Percentiles rank a stretch among this genome's conserved stretches.
Evolutionary conservation across 2,113 vertebrate genomes (phyloP).

Genomic region (Tyrannus savana): DNA sequence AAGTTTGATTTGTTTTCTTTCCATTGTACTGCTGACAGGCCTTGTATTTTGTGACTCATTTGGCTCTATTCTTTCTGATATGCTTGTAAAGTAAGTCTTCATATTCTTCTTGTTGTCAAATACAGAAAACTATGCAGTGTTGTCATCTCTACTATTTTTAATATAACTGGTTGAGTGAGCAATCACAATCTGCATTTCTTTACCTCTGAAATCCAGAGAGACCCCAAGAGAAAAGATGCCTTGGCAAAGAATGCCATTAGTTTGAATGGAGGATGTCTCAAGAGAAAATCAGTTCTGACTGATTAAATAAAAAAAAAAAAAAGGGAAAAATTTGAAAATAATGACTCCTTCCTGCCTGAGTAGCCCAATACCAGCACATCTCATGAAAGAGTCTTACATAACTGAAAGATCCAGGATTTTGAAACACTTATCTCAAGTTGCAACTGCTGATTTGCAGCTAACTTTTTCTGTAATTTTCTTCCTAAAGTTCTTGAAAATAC

Average conservation of each 20-base stretch:
- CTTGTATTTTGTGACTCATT: slow-evolving; percentile 40
- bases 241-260: neutral
- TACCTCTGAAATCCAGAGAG: neutral
- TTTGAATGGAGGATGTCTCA: neutral
- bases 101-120: neutral
- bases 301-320: neutral
- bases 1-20: slow-evolving; percentile 44
- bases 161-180: neutral
- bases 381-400: neutral
- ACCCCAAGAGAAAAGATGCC: neutral
- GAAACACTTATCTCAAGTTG: neutral
- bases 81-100: slow-evolving; percentile 23
- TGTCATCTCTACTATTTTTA: slow-evolving; percentile 21
- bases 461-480: slow-evolving; percentile 34
- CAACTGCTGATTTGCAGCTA: slow-evolving; percentile 7
- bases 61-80: slow-evolving; percentile 20
- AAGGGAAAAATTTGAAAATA: slow-evolving; percentile 1
- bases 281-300: neutral
- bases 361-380: neutral
- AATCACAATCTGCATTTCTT: neutral
- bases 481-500: neutral
- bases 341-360: neutral
- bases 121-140: neutral
- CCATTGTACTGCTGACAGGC: slow-evolving; percentile 6
- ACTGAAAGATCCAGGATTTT: neutral